Evolutionary conservation across 2,888 invertebrate species (phyloP).

Genomic region (Andrena camellia): DNA sequence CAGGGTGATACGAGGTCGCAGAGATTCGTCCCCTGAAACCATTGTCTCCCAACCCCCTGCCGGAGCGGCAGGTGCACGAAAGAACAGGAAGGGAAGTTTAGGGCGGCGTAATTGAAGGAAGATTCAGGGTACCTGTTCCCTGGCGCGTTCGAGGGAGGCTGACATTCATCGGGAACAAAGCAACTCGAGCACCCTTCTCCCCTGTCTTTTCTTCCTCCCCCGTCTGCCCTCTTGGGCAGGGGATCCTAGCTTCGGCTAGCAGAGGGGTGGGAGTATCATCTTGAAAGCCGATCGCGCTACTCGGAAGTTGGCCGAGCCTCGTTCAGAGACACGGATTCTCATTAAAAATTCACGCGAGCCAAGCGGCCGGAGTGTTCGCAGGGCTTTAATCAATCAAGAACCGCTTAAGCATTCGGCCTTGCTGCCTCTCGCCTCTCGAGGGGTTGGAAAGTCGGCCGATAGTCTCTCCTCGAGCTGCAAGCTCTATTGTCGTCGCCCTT

Average conservation of each 20-base stretch:
- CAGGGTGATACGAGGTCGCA: neutral
- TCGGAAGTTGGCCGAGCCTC: constrained; percentile 29
- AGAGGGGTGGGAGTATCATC: constrained; percentile 38
- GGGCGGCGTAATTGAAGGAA: constrained; percentile 42
- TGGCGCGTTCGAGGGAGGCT: constrained; percentile 30
- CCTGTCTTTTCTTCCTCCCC: neutral
- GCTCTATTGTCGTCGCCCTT: constrained; percentile 9
- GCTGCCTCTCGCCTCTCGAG: constrained; percentile 5
- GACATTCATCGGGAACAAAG: constrained; percentile 65
- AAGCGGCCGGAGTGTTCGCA: constrained; percentile 30
- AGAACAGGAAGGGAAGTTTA: constrained; percentile 14
- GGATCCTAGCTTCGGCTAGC: constrained; percentile 10
- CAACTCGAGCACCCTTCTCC: constrained; percentile 52
- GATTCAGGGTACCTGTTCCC: constrained; percentile 40
- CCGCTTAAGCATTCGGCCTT: constrained; percentile 40
- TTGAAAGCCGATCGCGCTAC: constrained; percentile 60
- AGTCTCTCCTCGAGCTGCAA: neutral
- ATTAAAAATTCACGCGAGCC: constrained; percentile 64
- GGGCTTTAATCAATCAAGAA: constrained; percentile 56
- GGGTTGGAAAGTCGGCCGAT: constrained; percentile 13
- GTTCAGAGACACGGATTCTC: constrained; percentile 51
- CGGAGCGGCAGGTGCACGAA: neutral
- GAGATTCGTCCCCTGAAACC: neutral
- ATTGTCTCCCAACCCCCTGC: neutral
- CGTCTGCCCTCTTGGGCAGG: neutral